Conservation (phyloP, 2,113 vertebrate genomes). For the Pyxicephalus adspersus region DNA sequence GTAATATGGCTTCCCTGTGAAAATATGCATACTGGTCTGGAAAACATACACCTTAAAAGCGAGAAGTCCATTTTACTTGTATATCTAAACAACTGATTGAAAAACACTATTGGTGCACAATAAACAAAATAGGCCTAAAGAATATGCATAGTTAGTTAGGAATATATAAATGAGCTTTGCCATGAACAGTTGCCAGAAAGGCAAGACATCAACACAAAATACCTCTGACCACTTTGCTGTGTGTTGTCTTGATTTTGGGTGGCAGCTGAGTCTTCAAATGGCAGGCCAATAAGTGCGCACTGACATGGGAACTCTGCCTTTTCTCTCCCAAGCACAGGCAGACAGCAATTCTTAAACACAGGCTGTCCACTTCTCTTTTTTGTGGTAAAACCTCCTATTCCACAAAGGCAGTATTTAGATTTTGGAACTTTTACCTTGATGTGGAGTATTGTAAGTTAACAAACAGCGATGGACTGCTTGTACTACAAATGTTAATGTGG, state of each 20-base stretch:
- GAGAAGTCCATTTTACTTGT: no score
- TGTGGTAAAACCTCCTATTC: not conserved
- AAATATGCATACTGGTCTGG: no score
- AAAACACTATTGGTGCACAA: no score
- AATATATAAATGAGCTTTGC: not conserved
- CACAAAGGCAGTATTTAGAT: not conserved
- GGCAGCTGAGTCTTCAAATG: not conserved
- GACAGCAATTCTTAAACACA: not conserved
- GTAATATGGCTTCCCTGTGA: no score
- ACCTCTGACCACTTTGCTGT: not conserved
- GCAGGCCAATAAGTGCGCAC: not conserved
- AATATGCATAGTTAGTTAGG: not conserved
- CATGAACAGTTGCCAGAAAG: not conserved
- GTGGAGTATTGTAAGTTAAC: slow-evolving; percentile 1
- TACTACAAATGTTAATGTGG: not conserved
- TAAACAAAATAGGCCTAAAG: no score
- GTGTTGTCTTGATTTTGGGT: not conserved
- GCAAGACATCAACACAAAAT: not conserved
- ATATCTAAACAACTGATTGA: no score
- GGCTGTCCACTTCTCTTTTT: not conserved
- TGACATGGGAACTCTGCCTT: not conserved
- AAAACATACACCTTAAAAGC: no score
- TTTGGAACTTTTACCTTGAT: slow-evolving; percentile 25
- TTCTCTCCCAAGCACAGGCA: not conserved
- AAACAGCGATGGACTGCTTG: not conserved